A percentile compares a stretch with the other conserved stretches of the same genome.
Conservation (phyloP, 2,888 invertebrate genomes). For the Chelonus formosanus region DNA sequence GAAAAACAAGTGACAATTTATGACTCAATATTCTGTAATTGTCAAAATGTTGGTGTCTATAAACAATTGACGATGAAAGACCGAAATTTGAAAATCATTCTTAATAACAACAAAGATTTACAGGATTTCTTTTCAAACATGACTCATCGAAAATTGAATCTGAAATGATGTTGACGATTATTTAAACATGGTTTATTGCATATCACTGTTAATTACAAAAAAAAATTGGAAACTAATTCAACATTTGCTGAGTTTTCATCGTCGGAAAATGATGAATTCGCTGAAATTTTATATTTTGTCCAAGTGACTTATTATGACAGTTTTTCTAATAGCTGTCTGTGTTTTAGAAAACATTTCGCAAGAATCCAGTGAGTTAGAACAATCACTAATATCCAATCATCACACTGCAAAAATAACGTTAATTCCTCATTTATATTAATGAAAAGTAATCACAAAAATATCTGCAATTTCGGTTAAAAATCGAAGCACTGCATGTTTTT, state of each 20-base stretch:
- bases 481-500: neutral
- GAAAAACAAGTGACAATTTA: slow-evolving; percentile 1
- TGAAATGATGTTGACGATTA: neutral
- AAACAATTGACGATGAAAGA: neutral
- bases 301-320: neutral
- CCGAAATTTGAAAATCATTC: neutral
- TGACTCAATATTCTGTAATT: neutral
- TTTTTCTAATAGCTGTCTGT: neutral
- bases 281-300: neutral
- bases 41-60: slow-evolving; percentile 6
- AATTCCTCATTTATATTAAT: neutral
- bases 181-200: neutral
- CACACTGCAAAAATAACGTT: neutral
- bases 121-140: no score
- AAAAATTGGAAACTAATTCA: neutral
- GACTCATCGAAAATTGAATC: no score
- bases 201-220: neutral
- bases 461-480: slow-evolving; percentile 4
- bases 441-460: neutral
- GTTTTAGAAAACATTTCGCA: neutral
- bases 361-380: no score
- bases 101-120: neutral
- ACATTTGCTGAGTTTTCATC: neutral
- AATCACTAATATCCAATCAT: no score
- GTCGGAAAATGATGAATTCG: neutral